Conservation (phyloP, 2,113 vertebrate species). For the Galemys pyrenaicus region DNA sequence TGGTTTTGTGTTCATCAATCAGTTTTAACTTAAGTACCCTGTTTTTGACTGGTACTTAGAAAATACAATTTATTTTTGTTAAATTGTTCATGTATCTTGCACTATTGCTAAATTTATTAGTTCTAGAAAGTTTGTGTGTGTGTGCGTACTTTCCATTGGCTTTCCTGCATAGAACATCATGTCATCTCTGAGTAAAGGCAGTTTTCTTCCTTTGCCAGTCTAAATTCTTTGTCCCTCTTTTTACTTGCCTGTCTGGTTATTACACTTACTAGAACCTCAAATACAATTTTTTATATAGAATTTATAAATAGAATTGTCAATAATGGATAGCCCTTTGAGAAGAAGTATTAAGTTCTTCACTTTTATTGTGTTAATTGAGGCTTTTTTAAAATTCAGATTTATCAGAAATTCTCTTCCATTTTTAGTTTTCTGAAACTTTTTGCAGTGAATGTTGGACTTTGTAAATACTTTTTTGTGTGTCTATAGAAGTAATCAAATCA, state of each 20-base stretch:
- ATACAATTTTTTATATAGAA: too few relatives aligned
- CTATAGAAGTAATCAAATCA: not conserved
- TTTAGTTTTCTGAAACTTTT: conserved; percentile 40
- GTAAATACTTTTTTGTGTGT: not conserved
- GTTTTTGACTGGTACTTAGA: not conserved
- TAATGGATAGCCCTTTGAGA: not conserved
- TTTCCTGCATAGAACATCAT: not conserved
- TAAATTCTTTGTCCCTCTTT: not conserved
- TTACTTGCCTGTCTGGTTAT: not conserved
- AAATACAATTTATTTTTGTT: not conserved
- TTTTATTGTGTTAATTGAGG: not conserved
- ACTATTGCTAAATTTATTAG: not conserved
- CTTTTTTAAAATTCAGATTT: not conserved
- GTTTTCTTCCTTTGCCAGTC: not conserved
- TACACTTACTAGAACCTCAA: not conserved
- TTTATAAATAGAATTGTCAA: not conserved
- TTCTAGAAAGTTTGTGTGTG: not conserved
- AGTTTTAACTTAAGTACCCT: not conserved
- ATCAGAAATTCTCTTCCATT: not conserved
- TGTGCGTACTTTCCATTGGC: not conserved
- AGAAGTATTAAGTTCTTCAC: not conserved
- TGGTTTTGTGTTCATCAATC: not conserved
- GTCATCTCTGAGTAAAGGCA: not conserved
- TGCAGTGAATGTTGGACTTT: conserved; percentile 16
- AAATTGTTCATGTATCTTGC: not conserved